Evolutionary conservation across 2,797 vertebrate species (phyloP).

Genomic region (Gambelia wislizenii): DNA sequence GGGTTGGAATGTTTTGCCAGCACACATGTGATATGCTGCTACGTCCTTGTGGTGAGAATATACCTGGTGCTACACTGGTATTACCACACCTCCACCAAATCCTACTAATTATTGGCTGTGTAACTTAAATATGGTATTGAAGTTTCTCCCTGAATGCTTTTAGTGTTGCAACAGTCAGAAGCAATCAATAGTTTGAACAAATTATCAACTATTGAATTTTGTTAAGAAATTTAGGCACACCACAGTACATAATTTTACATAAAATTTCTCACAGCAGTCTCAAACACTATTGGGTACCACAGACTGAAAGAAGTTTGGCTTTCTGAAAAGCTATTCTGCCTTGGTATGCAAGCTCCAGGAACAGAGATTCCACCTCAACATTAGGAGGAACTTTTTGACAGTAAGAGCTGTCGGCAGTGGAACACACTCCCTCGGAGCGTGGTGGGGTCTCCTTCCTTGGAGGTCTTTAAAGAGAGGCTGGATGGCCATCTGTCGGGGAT

Average conservation of each 20-base stretch:
- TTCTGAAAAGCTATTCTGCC: neutral
- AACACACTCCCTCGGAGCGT: too few species aligned
- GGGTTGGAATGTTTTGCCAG: neutral
- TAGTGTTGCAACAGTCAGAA: too few species aligned
- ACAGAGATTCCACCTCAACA: too few species aligned
- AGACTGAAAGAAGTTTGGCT: neutral
- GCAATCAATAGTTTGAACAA: neutral
- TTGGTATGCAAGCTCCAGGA: too few species aligned
- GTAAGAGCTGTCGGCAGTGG: too few species aligned
- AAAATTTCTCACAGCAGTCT: neutral
- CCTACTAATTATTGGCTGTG: too few species aligned
- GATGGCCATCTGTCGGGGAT: too few species aligned
- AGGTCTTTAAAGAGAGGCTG: too few species aligned
- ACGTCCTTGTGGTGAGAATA: neutral
- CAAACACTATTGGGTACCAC: too few species aligned
- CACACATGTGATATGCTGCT: neutral
- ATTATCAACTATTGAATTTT: neutral
- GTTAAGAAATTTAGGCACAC: neutral
- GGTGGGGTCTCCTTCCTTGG: too few species aligned
- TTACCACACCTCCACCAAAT: neutral
- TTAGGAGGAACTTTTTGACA: too few species aligned
- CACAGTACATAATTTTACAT: neutral
- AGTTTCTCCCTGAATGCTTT: too few species aligned
- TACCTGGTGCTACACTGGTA: neutral
- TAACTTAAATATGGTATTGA: neutral